Percentiles rank a stretch among this genome's conserved stretches.
These are phyloP conservation scores for Euclidia mi DNA, from an alignment of 2,888 invertebrate species.

Conservation along the genomic window DNA sequence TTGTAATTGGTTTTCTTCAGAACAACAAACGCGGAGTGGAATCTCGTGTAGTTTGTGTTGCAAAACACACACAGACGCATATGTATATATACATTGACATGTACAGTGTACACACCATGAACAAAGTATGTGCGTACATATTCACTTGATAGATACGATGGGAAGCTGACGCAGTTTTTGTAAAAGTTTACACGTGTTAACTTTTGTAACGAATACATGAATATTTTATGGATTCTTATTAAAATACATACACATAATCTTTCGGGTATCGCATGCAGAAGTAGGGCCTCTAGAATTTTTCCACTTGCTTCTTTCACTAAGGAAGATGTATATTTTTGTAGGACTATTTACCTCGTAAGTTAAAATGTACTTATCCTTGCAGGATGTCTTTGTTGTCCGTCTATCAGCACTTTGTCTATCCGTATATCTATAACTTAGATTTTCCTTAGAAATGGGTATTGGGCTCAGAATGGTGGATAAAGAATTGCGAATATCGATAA, in stretches of 20 bases:
- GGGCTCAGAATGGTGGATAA: no score
- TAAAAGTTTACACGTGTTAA: slow-evolving; percentile 19
- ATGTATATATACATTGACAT: no score
- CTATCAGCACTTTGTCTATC: no score
- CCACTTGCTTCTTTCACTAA: not conserved
- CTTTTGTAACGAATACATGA: slow-evolving; percentile 15
- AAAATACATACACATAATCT: slow-evolving; percentile 16
- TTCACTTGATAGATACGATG: slow-evolving; percentile 1
- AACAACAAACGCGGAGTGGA: slow-evolving; percentile 46
- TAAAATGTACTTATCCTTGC: no score
- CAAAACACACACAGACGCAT: slow-evolving; percentile 1
- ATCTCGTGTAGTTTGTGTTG: slow-evolving; percentile 54
- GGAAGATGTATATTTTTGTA: no score
- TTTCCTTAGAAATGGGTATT: no score
- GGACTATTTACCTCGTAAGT: no score
- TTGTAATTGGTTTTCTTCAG: slow-evolving; percentile 54
- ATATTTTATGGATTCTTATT: slow-evolving; percentile 22
- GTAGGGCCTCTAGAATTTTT: not conserved
- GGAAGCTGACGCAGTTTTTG: slow-evolving; percentile 23
- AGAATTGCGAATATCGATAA: no score
- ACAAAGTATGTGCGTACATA: no score
- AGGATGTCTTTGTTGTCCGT: no score
- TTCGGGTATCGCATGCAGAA: slow-evolving; percentile 3
- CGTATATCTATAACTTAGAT: no score
- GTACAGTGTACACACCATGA: no score